Conservation (phyloP, 2,888 invertebrate genomes). For the Scaptomyza tumidula region DNA sequence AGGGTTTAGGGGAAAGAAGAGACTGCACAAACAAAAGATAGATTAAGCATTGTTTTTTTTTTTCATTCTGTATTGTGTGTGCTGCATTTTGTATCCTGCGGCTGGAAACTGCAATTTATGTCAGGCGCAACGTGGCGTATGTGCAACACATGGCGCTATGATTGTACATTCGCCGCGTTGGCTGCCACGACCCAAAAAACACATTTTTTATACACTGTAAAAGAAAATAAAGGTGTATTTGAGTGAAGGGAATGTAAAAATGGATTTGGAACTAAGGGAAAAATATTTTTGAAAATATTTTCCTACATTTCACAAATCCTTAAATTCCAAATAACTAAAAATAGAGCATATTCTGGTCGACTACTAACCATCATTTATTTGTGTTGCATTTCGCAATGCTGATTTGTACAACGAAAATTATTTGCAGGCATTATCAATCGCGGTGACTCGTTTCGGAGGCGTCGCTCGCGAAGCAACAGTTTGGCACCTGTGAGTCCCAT, state of each 20-base stretch:
- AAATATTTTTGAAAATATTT: too few species aligned
- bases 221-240: background rate
- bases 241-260: background rate
- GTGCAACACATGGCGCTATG: conserved; percentile 44
- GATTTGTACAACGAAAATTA: too few species aligned
- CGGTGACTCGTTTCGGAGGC: conserved; percentile 95
- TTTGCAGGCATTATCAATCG: conserved; percentile 93
- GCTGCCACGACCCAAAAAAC: conserved; percentile 8
- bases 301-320: too few species aligned
- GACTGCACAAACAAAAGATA: conserved; percentile 52
- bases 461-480: conserved; percentile 93
- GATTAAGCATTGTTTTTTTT: conserved; percentile 63
- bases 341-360: background rate
- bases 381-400: conserved; percentile 9
- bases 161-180: conserved; percentile 53
- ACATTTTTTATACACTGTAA: conserved; percentile 3
- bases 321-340: background rate
- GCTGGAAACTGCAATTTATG: conserved; percentile 51
- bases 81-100: conserved; percentile 29
- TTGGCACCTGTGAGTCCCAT: conserved; percentile 88
- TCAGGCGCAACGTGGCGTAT: conserved; percentile 58
- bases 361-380: background rate
- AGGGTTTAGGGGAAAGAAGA: background rate
- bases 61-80: conserved; percentile 2
- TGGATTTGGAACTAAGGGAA: too few species aligned